Evolutionary conservation across 64 coral and sea anemone genomes (phyloP).

Genomic region (Montipora sp.): DNA sequence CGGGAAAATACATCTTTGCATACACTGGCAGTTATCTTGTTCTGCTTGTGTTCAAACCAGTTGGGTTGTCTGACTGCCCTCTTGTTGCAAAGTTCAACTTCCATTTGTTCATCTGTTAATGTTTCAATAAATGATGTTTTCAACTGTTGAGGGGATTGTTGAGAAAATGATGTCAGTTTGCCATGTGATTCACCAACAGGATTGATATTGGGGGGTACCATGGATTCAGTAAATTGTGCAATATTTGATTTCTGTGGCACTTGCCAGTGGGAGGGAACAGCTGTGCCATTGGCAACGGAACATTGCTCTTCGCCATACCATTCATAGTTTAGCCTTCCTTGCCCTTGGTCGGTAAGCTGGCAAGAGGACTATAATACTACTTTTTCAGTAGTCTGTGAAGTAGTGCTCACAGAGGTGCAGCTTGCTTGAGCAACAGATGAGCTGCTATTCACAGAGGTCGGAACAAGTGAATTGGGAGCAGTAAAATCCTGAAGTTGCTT

Average conservation of each 20-base stretch:
- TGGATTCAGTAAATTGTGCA: background rate
- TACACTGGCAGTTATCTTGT: background rate
- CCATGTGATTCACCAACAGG: background rate
- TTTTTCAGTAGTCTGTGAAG: background rate
- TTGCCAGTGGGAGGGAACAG: background rate
- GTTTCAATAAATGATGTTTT: background rate
- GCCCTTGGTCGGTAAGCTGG: background rate
- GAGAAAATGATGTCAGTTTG: background rate
- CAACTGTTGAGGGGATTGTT: background rate
- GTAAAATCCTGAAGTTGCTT: background rate
- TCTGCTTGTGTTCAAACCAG: background rate
- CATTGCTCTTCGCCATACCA: background rate
- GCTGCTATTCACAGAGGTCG: background rate
- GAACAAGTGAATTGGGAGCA: background rate
- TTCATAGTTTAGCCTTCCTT: background rate
- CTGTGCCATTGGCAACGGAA: background rate
- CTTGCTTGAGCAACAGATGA: background rate
- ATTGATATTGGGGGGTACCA: background rate
- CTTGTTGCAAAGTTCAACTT: background rate
- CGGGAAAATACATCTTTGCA: background rate
- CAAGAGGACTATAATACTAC: background rate
- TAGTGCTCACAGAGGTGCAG: background rate
- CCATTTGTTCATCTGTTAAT: constrained; percentile 1
- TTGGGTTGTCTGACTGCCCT: background rate
- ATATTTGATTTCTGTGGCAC: background rate